phyloP scores from a whole-genome alignment of 53 echinoderm and acorn worm genomes.

The Echinometra lucunter region DNA sequence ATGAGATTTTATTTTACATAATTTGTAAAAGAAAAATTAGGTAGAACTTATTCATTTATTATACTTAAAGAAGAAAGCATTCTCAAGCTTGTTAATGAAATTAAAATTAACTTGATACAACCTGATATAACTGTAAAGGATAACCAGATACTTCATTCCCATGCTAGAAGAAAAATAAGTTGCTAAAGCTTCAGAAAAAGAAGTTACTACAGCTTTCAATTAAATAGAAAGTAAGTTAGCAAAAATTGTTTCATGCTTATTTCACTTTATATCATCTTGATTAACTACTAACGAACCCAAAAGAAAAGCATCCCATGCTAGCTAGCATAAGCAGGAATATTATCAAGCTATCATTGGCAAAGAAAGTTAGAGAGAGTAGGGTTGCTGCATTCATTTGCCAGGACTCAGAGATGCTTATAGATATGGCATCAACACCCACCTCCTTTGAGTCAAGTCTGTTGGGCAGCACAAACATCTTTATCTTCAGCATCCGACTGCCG shows the following conservation, averaged over 20 bases:
- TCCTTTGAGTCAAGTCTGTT: neutral
- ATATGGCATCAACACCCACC: constrained; percentile 1
- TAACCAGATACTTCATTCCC: neutral
- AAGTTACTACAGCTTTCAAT: neutral
- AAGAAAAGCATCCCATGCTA: neutral
- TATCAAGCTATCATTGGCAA: neutral
- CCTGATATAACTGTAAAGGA: no score
- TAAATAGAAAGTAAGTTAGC: neutral
- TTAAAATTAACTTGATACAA: no score
- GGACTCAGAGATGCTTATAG: constrained; percentile 8
- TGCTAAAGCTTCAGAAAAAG: neutral
- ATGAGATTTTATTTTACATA: no score
- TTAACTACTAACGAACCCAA: neutral
- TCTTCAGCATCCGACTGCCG: neutral
- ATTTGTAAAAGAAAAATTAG: no score
- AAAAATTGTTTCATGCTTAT: neutral
- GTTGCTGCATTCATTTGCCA: constrained; percentile 4
- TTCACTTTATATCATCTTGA: neutral
- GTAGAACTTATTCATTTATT: neutral
- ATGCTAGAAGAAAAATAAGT: neutral
- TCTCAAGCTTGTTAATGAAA: neutral
- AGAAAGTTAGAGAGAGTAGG: neutral
- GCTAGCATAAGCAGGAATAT: neutral
- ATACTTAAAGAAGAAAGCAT: neutral
- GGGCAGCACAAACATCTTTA: neutral